These are phyloP conservation scores for Amazona guildingii DNA, from an alignment of 2,113 vertebrate genomes.

Conservation along the genomic window DNA sequence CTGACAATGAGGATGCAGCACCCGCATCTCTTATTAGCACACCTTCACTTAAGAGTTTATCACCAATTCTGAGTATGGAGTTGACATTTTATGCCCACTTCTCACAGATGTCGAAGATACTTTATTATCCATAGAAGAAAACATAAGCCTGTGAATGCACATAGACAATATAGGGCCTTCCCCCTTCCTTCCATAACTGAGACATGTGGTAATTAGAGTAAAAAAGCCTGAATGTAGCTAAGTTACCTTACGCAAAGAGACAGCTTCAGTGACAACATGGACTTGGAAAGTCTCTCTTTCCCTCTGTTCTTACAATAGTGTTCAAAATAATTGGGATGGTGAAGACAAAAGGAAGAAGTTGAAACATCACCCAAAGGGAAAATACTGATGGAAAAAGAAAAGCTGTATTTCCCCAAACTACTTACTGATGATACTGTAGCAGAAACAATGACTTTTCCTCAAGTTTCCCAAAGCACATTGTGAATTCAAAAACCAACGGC, in stretches of 20 bases:
- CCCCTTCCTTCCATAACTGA: background rate
- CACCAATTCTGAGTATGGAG: background rate
- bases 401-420: background rate
- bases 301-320: background rate
- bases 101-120: background rate
- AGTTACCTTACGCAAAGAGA: background rate
- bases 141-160: background rate
- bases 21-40: background rate
- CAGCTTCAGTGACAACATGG: background rate
- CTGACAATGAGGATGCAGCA: background rate
- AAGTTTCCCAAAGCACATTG: background rate
- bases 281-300: background rate
- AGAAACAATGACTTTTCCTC: background rate
- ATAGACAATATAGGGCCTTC: background rate
- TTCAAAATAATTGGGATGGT: background rate
- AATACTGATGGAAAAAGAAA: background rate
- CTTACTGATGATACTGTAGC: background rate
- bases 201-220: slow-evolving; percentile 2
- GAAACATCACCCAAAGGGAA: background rate
- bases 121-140: slow-evolving; percentile 5
- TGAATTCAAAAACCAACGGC: background rate
- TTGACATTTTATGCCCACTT: background rate
- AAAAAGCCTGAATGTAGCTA: background rate
- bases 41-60: background rate
- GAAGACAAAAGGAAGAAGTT: background rate